Conservation (phyloP, 2,888 invertebrate species). For the Machimus atricapillus region DNA sequence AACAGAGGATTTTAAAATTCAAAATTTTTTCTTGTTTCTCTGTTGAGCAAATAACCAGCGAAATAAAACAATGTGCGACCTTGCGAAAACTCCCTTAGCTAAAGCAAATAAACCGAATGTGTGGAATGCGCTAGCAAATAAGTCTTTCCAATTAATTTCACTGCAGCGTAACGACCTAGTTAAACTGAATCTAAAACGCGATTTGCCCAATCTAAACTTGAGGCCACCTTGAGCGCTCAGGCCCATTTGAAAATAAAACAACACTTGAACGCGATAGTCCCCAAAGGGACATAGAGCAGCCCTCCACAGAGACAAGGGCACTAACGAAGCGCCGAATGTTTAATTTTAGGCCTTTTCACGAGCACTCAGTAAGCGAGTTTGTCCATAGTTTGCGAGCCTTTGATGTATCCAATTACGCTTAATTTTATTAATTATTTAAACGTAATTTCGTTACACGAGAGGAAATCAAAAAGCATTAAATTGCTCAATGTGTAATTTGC, state of each 20-base stretch:
- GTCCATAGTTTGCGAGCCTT: slow-evolving; percentile 23
- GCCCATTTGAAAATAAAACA: background rate
- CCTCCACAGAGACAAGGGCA: background rate
- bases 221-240: background rate
- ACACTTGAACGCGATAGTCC: background rate
- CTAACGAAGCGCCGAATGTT: slow-evolving; percentile 29
- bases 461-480: slow-evolving; percentile 29
- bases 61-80: background rate
- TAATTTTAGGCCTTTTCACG: slow-evolving; percentile 13
- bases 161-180: background rate
- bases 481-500: background rate
- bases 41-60: background rate
- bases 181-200: background rate
- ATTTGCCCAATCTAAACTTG: background rate
- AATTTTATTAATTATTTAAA: slow-evolving; percentile 39
- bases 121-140: background rate
- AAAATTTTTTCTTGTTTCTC: background rate
- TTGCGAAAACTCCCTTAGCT: background rate
- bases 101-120: background rate
- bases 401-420: slow-evolving; percentile 34
- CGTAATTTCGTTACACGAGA: slow-evolving; percentile 8
- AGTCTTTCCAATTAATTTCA: background rate
- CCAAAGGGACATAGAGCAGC: background rate
- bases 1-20: background rate
- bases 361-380: background rate